Percentiles rank a stretch among this genome's conserved stretches.
These are phyloP conservation scores for Ameiurus melas DNA, from an alignment of 2,113 vertebrate genomes.

Conservation along the genomic window DNA sequence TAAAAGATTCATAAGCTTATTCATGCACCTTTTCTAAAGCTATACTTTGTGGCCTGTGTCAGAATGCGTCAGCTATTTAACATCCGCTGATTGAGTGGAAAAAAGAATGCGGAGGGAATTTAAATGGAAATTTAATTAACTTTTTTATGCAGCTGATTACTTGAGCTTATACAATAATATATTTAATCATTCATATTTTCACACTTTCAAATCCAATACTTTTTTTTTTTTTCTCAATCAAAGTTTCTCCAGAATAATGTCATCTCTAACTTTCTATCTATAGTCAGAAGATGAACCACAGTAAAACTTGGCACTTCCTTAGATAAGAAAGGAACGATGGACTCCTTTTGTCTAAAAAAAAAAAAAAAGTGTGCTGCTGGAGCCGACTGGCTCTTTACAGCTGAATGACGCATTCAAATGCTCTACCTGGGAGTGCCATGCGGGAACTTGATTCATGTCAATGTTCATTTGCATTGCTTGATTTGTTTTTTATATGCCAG, in stretches of 20 bases:
- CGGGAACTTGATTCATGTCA: conserved; percentile 29
- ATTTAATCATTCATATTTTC: conserved; percentile 40
- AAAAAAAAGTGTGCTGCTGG: neutral
- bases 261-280: conserved; percentile 31
- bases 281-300: conserved; percentile 8
- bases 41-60: neutral
- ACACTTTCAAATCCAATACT: conserved; percentile 25
- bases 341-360: conserved; percentile 23
- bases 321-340: neutral
- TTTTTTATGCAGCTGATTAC: conserved; percentile 24
- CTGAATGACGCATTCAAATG: conserved; percentile 24
- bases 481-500: conserved; percentile 6
- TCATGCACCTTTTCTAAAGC: neutral
- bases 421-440: conserved; percentile 35
- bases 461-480: conserved; percentile 36
- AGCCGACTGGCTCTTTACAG: conserved; percentile 6
- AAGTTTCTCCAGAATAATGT: conserved; percentile 32
- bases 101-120: conserved; percentile 33
- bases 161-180: conserved; percentile 33
- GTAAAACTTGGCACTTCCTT: conserved; percentile 27
- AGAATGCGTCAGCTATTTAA: conserved; percentile 13
- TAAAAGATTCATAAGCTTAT: neutral
- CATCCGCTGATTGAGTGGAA: conserved; percentile 2
- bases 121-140: conserved; percentile 40
- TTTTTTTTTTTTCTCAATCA: neutral